Evolutionary conservation across 53 echinoderm and acorn worm species (phyloP).

Genomic region (Luidia sarsii): DNA sequence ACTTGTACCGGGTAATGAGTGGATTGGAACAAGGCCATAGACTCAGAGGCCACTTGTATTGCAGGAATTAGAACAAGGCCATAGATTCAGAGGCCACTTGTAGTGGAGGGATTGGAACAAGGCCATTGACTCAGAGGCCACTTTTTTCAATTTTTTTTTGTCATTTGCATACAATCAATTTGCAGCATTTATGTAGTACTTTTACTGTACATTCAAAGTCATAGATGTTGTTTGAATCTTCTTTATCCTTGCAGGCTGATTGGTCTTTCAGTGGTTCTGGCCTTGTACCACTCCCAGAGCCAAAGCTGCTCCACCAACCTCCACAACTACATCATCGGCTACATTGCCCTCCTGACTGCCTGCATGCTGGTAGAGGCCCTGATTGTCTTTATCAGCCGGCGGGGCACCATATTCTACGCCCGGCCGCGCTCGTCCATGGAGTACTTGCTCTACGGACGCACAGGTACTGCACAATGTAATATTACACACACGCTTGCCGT

Average conservation of each 20-base stretch:
- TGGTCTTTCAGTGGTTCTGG: slow-evolving; percentile 62
- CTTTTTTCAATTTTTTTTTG: too few relatives aligned
- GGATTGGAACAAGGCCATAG: too few relatives aligned
- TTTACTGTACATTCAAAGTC: too few relatives aligned
- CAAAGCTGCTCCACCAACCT: slow-evolving; percentile 62
- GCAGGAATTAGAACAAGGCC: too few relatives aligned
- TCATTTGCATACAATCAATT: too few relatives aligned
- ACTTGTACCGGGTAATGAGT: too few relatives aligned
- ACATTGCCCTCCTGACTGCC: slow-evolving; percentile 67
- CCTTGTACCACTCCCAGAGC: slow-evolving; percentile 33
- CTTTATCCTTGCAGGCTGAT: slow-evolving; percentile 67
- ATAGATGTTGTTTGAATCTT: slow-evolving; percentile 2
- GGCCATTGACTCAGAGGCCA: too few relatives aligned
- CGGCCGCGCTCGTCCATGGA: slow-evolving; percentile 78
- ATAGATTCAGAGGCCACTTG: too few relatives aligned
- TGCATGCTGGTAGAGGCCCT: slow-evolving; percentile 72
- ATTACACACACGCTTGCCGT: too few relatives aligned
- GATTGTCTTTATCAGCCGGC: slow-evolving; percentile 74
- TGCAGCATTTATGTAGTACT: too few relatives aligned
- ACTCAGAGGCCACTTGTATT: too few relatives aligned
- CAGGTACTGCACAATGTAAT: slow-evolving; percentile 61
- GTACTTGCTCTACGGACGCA: slow-evolving; percentile 80
- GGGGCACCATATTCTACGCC: slow-evolving; percentile 90
- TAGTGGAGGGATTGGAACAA: too few relatives aligned
- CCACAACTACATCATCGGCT: slow-evolving; percentile 68